A percentile compares a stretch with the other conserved stretches of the same genome.
phyloP scores from a whole-genome alignment of 2,113 vertebrate species.

The Mustela nigripes region DNA sequence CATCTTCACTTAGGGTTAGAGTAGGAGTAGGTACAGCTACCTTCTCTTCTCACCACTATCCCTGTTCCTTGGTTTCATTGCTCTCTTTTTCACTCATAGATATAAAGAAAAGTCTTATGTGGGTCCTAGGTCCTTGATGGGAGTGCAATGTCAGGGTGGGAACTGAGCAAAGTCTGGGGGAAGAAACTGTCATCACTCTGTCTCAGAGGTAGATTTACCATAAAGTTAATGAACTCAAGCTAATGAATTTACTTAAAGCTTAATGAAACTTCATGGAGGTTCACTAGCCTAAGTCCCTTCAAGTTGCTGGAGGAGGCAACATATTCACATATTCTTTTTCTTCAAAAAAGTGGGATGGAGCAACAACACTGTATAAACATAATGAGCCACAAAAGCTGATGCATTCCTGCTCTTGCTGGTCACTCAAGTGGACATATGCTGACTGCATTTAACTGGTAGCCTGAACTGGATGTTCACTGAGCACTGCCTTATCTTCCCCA shows the following conservation, averaged over 20 bases:
- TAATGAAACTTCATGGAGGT: not conserved
- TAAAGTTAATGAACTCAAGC: not conserved
- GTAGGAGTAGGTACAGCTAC: not conserved
- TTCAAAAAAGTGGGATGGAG: not conserved
- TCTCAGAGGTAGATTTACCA: not conserved
- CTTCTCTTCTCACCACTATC: not conserved
- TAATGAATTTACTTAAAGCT: not conserved
- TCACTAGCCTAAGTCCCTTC: not conserved
- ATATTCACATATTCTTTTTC: not conserved
- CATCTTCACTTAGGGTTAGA: not conserved
- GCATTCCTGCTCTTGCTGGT: not conserved
- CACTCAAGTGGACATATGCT: not conserved
- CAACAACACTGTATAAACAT: not conserved
- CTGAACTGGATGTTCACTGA: not conserved
- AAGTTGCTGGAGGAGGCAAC: not conserved
- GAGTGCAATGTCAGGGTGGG: not conserved
- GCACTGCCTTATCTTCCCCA: not conserved
- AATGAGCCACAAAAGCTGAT: not conserved
- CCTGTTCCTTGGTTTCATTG: not conserved
- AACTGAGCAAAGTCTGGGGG: not conserved
- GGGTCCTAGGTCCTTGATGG: not conserved
- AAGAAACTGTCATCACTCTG: not conserved
- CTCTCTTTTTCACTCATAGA: not conserved
- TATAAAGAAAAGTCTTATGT: not conserved
- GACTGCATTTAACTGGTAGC: not conserved